Evolutionary conservation across 2,797 vertebrate genomes (phyloP), one percentile per base, ranked within the genome.

Genomic region (Muraenolepis orangiensis): DNA sequence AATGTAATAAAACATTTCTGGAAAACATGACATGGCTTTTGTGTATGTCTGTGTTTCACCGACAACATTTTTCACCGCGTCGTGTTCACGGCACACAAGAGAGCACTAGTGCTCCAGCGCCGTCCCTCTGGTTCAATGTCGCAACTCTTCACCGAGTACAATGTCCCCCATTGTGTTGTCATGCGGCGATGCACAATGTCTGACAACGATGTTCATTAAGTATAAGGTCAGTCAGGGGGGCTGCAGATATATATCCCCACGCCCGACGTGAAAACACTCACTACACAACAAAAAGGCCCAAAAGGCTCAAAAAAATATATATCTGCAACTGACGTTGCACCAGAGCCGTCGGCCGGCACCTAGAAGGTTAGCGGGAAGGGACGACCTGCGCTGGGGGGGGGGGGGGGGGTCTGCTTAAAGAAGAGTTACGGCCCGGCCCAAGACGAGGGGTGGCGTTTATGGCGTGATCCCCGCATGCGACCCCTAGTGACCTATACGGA

Each of bases 351-450:
- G n/a, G 32, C 0, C 31, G 0, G 20, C 13, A 18, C 16, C n/a
- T 28, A 23, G 14, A 34, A 13, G 29, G 18, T 72, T 46, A 38
- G 67, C 26, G 12, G 64, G 70, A n/a, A n/a, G n/a, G n/a, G n/a
- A n/a, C n/a, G n/a, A 67, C 7, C 32, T 57, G 69, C 57, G 72
- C n/a, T 71, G 79, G n/a, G n/a, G n/a, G n/a, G n/a, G n/a, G n/a
- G n/a, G n/a, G n/a, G n/a, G n/a, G n/a, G n/a, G 70, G 11, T 72
- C n/a, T 36, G 1, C 32, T 0, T 66, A 11, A 28, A n/a, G 11
- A 69, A 73, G 75, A 88, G 69, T 78, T 80, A 74, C 73, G 73
- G 71, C 75, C 51, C 75, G n/a, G n/a, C n/a, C n/a, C n/a, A n/a
- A n/a, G n/a, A 69, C 66, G 42, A 68, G 29, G 30, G 51, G 42